These are phyloP conservation scores for Scomber colias DNA, from an alignment of 2,113 vertebrate genomes.

Conservation along the genomic window DNA sequence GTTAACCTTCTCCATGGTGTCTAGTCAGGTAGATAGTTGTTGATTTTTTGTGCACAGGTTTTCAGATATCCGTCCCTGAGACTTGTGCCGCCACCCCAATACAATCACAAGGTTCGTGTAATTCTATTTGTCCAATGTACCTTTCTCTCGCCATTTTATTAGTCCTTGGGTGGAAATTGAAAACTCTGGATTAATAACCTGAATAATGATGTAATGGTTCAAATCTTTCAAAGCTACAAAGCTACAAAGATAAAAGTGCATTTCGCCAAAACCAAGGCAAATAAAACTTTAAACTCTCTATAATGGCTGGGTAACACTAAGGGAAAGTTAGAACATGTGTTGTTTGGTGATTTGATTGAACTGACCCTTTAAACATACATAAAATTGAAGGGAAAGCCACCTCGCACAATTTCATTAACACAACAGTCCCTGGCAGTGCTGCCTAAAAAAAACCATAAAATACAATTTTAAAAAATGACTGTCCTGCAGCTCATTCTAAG, in stretches of 20 bases:
- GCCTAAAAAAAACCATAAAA: constrained; percentile 9
- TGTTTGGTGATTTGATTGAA: constrained; percentile 15
- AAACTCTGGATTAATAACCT: constrained; percentile 2
- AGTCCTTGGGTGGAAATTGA: neutral
- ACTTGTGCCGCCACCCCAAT: neutral
- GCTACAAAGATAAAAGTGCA: neutral
- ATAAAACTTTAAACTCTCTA: constrained; percentile 2
- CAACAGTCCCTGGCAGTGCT: constrained; percentile 17
- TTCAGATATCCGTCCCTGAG: neutral
- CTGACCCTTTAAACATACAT: neutral
- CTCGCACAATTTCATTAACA: constrained; percentile 28
- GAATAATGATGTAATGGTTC: neutral
- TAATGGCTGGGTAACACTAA: neutral
- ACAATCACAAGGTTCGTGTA: neutral
- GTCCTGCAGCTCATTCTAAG: constrained; percentile 53
- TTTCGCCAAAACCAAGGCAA: neutral
- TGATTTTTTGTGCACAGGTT: constrained; percentile 5
- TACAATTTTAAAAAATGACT: constrained; percentile 9
- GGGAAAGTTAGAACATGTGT: neutral
- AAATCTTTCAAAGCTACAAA: neutral
- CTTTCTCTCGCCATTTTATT: neutral
- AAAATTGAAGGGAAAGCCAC: neutral
- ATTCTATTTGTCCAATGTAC: neutral
- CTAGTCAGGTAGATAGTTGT: neutral
- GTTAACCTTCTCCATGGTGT: neutral